phyloP scores from a whole-genome alignment of 2,113 vertebrate genomes.

The Melanerpes formicivorus region DNA sequence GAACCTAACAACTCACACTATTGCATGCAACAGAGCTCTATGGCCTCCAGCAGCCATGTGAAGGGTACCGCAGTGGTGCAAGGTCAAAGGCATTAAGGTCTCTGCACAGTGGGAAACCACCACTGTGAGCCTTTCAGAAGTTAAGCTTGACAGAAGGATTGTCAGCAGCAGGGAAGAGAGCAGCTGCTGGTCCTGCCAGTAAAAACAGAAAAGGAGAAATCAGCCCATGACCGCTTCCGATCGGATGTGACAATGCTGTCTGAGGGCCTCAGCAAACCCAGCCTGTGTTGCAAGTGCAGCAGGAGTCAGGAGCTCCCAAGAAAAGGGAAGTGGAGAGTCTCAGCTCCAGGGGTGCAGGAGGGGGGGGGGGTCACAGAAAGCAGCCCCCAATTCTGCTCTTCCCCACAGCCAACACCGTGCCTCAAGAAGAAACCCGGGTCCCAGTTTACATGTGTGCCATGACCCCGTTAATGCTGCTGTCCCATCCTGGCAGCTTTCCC shows the following conservation, averaged over 20 bases:
- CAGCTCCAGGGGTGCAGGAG: neutral
- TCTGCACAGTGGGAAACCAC: constrained; percentile 29
- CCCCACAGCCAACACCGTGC: neutral
- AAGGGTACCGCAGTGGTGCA: accelerated
- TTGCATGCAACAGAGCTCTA: accelerated
- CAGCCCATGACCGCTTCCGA: neutral
- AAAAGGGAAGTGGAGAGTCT: neutral
- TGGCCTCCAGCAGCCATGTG: neutral
- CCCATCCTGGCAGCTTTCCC: neutral
- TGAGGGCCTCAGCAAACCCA: neutral
- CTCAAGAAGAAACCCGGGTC: neutral
- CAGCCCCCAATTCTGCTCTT: neutral
- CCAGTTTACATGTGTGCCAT: accelerated
- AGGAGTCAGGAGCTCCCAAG: neutral
- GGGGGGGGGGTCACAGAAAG: neutral
- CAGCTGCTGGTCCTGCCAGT: constrained; percentile 40
- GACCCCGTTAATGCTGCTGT: neutral
- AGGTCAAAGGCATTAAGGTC: neutral
- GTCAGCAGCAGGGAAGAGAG: constrained; percentile 21
- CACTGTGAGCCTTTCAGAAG: neutral
- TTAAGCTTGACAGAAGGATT: neutral
- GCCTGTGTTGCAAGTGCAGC: neutral
- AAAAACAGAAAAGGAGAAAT: constrained; percentile 56
- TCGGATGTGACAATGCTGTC: constrained; percentile 22
- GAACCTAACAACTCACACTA: accelerated